Evolutionary conservation across 2,888 invertebrate genomes (phyloP).

Genomic region (Dyspetes luteomarginatus): DNA sequence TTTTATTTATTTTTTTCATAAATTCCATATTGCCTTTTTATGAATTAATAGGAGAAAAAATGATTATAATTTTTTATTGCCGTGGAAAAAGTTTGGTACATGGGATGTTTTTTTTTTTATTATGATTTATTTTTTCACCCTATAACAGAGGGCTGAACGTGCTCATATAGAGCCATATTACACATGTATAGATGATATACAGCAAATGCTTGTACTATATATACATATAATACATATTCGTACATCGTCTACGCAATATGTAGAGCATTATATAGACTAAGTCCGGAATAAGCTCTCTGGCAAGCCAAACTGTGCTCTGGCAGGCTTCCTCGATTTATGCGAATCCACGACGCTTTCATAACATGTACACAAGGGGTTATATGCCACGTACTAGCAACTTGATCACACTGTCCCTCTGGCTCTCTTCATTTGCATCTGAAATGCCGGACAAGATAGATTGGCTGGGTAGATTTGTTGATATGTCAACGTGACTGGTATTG

Average conservation of each 20-base stretch:
- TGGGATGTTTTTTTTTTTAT: not conserved
- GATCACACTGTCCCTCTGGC: slow-evolving; percentile 28
- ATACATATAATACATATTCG: not conserved
- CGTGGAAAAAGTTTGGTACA: not conserved
- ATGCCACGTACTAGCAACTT: slow-evolving; percentile 37
- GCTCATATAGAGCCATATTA: not conserved
- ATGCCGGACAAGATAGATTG: slow-evolving; percentile 56
- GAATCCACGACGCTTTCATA: slow-evolving; percentile 61
- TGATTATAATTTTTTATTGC: not conserved
- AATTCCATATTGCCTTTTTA: too few species aligned
- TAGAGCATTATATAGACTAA: slow-evolving; percentile 57
- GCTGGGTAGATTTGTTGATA: slow-evolving; percentile 19
- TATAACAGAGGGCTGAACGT: not conserved
- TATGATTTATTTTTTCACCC: not conserved
- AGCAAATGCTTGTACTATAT: not conserved
- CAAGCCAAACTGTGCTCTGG: slow-evolving; percentile 53
- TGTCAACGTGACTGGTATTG: not conserved
- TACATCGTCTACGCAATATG: slow-evolving; percentile 58
- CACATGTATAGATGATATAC: not conserved
- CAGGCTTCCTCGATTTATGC: slow-evolving; percentile 59
- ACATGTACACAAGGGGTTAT: slow-evolving; percentile 26
- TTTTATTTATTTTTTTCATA: not conserved
- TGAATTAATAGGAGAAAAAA: too few species aligned
- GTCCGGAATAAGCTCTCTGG: slow-evolving; percentile 58
- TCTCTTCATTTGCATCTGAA: slow-evolving; percentile 60